Percentiles rank a stretch among this genome's conserved stretches.
These are phyloP conservation scores for Nannobrachium achirus DNA, from an alignment of 2,113 vertebrate genomes.

Conservation along the genomic window DNA sequence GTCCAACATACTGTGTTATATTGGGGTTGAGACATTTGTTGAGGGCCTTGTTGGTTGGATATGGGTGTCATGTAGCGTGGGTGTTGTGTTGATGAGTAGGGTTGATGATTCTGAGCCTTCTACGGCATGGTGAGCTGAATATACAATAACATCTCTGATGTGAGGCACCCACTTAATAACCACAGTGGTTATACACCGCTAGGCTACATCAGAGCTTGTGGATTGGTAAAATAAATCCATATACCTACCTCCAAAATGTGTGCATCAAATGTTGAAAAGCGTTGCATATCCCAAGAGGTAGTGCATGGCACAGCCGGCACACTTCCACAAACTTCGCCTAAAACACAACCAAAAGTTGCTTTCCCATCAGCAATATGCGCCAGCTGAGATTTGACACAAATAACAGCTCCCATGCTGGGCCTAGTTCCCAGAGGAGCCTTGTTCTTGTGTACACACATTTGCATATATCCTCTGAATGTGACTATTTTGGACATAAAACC, in stretches of 20 bases:
- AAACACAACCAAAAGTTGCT: slow-evolving; percentile 9
- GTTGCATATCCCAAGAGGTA: too few species aligned
- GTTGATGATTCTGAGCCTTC: slow-evolving; percentile 23
- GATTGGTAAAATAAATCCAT: slow-evolving; percentile 20
- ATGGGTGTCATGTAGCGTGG: too few species aligned
- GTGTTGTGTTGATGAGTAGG: too few species aligned
- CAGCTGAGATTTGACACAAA: not conserved
- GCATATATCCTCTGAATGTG: not conserved
- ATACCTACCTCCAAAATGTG: not conserved
- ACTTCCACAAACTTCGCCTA: slow-evolving; percentile 10
- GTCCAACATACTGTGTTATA: too few species aligned
- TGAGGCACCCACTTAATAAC: slow-evolving; percentile 38
- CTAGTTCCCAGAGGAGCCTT: not conserved
- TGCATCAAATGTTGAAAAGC: too few species aligned
- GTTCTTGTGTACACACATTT: not conserved
- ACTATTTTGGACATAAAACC: not conserved
- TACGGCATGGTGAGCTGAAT: slow-evolving; percentile 14
- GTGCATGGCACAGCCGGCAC: too few species aligned
- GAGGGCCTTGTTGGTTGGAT: too few species aligned
- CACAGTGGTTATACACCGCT: too few species aligned
- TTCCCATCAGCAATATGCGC: not conserved
- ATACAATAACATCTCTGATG: slow-evolving; percentile 7
- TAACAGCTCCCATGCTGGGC: not conserved
- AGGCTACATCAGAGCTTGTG: slow-evolving; percentile 16
- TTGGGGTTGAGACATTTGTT: too few species aligned